Evolutionary conservation across 2,888 invertebrate species (phyloP), one percentile per base, ranked within the genome.

Genomic region (Drosophila atripex): DNA sequence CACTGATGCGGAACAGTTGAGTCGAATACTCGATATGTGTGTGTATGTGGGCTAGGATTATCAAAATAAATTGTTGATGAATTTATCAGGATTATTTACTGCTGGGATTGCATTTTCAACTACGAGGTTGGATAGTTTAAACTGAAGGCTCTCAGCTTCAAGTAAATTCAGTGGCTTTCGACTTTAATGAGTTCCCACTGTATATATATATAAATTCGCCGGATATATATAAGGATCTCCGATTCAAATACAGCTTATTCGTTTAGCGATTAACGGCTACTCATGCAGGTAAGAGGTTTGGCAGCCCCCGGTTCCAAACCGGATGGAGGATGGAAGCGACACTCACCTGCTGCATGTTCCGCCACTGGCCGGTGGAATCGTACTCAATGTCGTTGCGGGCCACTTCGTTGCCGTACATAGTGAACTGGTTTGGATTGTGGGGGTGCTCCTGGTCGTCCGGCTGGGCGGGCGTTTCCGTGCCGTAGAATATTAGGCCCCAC

Each of bases 401-500:
- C 55, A 93, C 92, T 80, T 94, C 94, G 71, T 93, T 92, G 6
- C 91, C 91, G 65, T 88, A 90, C 23, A 85, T 63, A 69, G 85
- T 76, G 70, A 88, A 89, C 76, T 80, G 80, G 41, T 78, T 39
- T 21, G 56, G 47, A 9, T 71, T 71, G 71, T 90, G 90, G 63
- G 84, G 79, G 66, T 88, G 87, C 38, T 85, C 78, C 9, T 86
- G 84, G 78, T 91, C 92, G 18, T 90, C 92, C 51, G 93, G 93
- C 86, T 94, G 94, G 8, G 94, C 92, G 1, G 94, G 94, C 1
- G 92, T 92, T 75, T 94, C 94, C 1, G 97, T 97, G 43, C 97
- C 97, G 91, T 96, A 96, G 90, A 97, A 94, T 87, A 96, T 95
- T 87, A 97, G 91, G 90, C 95, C 95, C 97, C 97, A 97, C 80